These are phyloP conservation scores for Plebejus melissa DNA, from an alignment of 2,888 invertebrate genomes.

Conservation along the genomic window DNA sequence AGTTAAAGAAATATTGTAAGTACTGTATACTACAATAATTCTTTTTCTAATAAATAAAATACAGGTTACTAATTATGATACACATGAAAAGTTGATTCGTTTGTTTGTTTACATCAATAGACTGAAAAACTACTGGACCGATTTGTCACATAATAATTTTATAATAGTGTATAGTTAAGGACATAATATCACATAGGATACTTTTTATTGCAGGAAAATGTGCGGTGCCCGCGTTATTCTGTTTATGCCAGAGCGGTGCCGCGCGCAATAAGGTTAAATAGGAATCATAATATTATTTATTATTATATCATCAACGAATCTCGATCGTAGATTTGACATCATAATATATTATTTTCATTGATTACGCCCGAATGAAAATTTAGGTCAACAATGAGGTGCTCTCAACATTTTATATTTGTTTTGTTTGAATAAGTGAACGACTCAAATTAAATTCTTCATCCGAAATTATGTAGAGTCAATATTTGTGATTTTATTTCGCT, in stretches of 20 bases:
- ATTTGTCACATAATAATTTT: no score
- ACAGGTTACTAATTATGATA: no score
- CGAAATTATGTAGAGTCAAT: neutral
- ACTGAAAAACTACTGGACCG: no score
- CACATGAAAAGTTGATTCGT: no score
- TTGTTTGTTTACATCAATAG: no score
- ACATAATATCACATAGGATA: neutral
- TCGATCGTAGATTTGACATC: neutral
- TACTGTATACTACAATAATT: no score
- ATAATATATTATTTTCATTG: neutral
- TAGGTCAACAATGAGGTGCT: neutral
- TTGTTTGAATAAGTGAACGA: neutral
- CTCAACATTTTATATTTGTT: neutral
- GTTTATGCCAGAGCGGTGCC: no score
- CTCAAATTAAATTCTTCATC: neutral
- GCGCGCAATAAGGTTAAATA: no score
- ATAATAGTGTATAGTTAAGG: no score
- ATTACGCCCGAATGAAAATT: neutral
- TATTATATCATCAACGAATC: neutral
- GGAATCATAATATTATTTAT: neutral
- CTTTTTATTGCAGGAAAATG: neutral
- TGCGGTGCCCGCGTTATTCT: neutral
- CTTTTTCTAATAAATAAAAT: no score
- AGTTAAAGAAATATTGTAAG: no score
- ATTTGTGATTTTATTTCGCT: no score